phyloP scores from a whole-genome alignment of 2,888 invertebrate species.

The Trachelus iudaicus region DNA sequence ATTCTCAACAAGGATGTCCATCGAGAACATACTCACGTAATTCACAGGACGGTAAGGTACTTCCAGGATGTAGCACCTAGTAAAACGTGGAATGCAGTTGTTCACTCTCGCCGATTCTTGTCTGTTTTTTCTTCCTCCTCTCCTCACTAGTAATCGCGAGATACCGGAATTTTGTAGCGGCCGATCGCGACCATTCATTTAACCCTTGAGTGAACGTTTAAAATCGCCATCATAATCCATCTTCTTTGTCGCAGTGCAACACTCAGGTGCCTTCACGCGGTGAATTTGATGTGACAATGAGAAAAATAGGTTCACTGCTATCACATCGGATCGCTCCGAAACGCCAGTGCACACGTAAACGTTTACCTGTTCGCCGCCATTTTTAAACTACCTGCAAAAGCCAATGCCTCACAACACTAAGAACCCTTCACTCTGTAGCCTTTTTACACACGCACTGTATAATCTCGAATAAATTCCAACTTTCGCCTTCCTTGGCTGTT shows the following conservation, averaged over 20 bases:
- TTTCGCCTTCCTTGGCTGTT: too few species aligned
- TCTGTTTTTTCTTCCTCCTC: background rate
- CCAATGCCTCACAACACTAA: constrained; percentile 15
- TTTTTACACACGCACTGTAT: background rate
- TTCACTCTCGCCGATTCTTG: background rate
- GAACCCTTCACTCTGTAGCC: background rate
- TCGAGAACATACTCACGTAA: too few species aligned
- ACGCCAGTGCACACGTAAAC: constrained; percentile 47
- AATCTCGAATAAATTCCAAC: too few species aligned
- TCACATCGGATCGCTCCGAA: constrained; percentile 28
- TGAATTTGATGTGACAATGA: constrained; percentile 19
- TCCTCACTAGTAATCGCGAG: constrained; percentile 9
- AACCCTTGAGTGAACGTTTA: background rate
- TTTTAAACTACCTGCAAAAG: constrained; percentile 63
- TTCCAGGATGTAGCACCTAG: background rate
- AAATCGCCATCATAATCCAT: constrained; percentile 3
- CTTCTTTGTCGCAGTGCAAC: constrained; percentile 26
- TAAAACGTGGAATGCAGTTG: background rate
- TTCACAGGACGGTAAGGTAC: background rate
- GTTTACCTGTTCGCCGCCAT: constrained; percentile 59
- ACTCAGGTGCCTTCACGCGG: constrained; percentile 13
- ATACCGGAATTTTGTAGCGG: constrained; percentile 15
- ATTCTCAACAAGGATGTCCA: too few species aligned
- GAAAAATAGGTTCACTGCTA: constrained; percentile 14
- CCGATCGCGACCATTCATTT: constrained; percentile 9